Base-by-base conservation (phyloP, 2,888 invertebrate species). In the Pollenia amentaria region DNA sequence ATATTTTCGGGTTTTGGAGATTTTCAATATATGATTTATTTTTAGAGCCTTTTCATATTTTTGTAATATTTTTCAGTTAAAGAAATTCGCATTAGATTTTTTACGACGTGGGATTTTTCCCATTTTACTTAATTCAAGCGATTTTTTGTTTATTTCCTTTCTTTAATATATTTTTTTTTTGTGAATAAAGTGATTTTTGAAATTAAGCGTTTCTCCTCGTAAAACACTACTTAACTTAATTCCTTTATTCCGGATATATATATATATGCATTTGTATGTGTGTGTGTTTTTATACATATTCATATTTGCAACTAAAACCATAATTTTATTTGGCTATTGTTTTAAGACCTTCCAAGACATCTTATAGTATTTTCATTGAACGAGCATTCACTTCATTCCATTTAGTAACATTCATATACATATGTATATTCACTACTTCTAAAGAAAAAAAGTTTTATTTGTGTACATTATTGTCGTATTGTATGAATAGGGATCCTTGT, bases 241-340 rank as follows among this genome's bases (percentile, higher is more conserved):
- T 51, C 2, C 9, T 10, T 8, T 14, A 18, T 16, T 38, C 48
- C 29, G 16, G 16, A 16, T 29, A 29, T 40, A 11, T 62, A 2
- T 38, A 40, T 16, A 2, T 40, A 8, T 29, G 1, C 2, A 42
- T 14, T 0, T 60, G 16, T 60, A 29, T 10, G n/a, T 16, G 42
- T 69, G 6, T 69, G 9, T 21, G 29, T 8, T 55, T 48, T 29
- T 6, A 29, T 6, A 44, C 51, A 78, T 78, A 67, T 60, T 53
- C 29, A 67, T 67, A 78, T 72, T 72, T 72, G 29, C 72, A 65
- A 29, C 72, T 57, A 42, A 16, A 78, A 44, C 51, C 78, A 78
- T 84, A 84, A 67, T 72, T 78, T 67, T 78, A 44, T 84, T 73
- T 73, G 38, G 51, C 29, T 73, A 67, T 84, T 77, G 77, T 78